Percentiles rank a stretch among this genome's conserved stretches.
Evolutionary conservation across 2,888 invertebrate genomes (phyloP).

Genomic region (Phengaris arion): DNA sequence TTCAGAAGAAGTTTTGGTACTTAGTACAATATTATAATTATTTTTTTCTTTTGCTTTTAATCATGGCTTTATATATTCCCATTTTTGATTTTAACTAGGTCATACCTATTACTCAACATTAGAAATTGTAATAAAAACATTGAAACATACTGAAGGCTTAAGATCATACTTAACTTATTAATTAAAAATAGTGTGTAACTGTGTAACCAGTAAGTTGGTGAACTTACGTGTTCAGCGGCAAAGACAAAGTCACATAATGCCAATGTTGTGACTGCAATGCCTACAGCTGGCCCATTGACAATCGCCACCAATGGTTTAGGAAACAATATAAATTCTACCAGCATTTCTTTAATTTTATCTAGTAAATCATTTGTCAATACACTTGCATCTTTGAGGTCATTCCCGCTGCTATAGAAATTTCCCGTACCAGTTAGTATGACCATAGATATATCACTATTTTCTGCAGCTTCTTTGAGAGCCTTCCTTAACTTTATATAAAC

Average conservation of each 20-base stretch:
- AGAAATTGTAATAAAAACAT: too few relatives aligned
- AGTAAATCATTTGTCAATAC: constrained; percentile 45
- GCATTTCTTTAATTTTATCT: constrained; percentile 77
- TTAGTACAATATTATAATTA: too few relatives aligned
- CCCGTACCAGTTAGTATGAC: constrained; percentile 90
- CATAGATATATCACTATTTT: constrained; percentile 82
- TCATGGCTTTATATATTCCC: too few relatives aligned
- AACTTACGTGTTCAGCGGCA: constrained; percentile 87
- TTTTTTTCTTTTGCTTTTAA: too few relatives aligned
- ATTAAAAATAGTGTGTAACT: too few relatives aligned
- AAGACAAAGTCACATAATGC: constrained; percentile 93
- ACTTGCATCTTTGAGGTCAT: constrained; percentile 78
- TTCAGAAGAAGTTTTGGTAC: too few relatives aligned
- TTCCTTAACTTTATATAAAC: constrained; percentile 84
- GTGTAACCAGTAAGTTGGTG: background rate
- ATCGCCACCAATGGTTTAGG: constrained; percentile 92
- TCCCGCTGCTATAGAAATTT: constrained; percentile 91
- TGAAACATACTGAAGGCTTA: too few relatives aligned
- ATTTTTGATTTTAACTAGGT: too few relatives aligned
- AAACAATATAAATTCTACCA: constrained; percentile 89
- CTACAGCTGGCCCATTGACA: constrained; percentile 97
- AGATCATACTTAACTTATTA: too few relatives aligned
- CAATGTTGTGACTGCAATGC: constrained; percentile 91
- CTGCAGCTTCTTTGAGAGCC: constrained; percentile 84
- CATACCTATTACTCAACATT: too few relatives aligned